phyloP scores from a whole-genome alignment of 2,888 invertebrate species.

The Troides aeacus region DNA sequence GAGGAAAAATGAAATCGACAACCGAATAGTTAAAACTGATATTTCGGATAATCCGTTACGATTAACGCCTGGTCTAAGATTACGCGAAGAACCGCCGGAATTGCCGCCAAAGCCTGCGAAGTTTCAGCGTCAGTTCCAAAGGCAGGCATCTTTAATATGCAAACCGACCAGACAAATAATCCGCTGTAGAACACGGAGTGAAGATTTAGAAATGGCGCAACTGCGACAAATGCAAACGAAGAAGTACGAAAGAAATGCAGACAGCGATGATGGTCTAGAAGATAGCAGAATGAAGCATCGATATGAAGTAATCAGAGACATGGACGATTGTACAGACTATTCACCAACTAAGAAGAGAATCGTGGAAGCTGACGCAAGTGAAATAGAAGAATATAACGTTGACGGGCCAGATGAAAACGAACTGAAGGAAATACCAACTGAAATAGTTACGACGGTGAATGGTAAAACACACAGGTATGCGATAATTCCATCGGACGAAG shows the following conservation, averaged over 20 bases:
- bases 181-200: constrained; percentile 61
- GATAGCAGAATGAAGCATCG: constrained; percentile 65
- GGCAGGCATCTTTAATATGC: constrained; percentile 72
- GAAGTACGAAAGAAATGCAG: constrained; percentile 57
- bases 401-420: constrained; percentile 76
- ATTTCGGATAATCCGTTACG: constrained; percentile 74
- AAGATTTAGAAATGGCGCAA: constrained; percentile 75
- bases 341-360: constrained; percentile 76
- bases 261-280: constrained; percentile 62
- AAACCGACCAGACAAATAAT: constrained; percentile 68
- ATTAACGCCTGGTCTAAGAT: constrained; percentile 56
- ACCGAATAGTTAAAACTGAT: constrained; percentile 69
- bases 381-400: constrained; percentile 77
- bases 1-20: constrained; percentile 59
- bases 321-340: constrained; percentile 63
- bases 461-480: constrained; percentile 81
- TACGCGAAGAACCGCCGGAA: constrained; percentile 66
- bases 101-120: constrained; percentile 69
- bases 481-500: constrained; percentile 80
- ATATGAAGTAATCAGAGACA: constrained; percentile 79
- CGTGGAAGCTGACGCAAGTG: constrained; percentile 66
- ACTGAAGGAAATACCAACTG: constrained; percentile 79
- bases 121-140: constrained; percentile 62
- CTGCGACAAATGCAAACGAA: constrained; percentile 52
- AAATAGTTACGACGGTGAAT: constrained; percentile 82